Base-by-base conservation (phyloP, 1,140 invertebrate genomes). In the Bombus turneri region DNA sequence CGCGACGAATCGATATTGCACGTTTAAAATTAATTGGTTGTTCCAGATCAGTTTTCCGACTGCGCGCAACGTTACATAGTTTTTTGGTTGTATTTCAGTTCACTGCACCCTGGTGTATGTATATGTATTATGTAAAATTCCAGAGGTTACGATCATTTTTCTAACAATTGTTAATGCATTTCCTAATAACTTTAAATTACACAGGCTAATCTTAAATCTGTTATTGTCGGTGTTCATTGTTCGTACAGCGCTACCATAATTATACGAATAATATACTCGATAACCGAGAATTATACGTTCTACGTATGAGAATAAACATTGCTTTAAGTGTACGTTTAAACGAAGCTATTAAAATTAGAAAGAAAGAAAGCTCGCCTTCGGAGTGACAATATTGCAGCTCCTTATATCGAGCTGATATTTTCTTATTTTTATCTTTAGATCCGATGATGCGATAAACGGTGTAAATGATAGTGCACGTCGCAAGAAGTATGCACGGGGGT, bases 401-500 rank as follows among this genome's bases (percentile, higher is more conserved):
- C 39, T n/a, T 72, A 15, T 28, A 41, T 41, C 37, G 25, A n/a
- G 28, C 37, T n/a, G 47, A 59, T 76, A 57, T 22, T 57, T 76
- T 37, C 47, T 22, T 12, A 59, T 53, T 57, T 76, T 76, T 12
- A 59, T 53, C 37, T 76, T 76, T 37, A 53, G 74, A 76, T 76
- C 47, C 12, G n/a, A 13, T 59, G 34, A 25, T 25, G 31, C 34
- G 74, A 76, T 76, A 76, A 76, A 57, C 53, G 53, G 34, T 37
- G 74, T 76, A 57, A 76, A 76, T 76, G 53, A 76, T 76, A 57
- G 74, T 59, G 74, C 43, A 15, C 74, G 31, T 76, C 57, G 57
- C 74, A n/a, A 31, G 22, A 76, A 57, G 47, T 22, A 59, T 37
- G 47, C 34, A 76, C 37, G 31, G 47, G 74, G 74, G 74, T 76